Base-by-base conservation (phyloP, 2,888 invertebrate genomes). In the Nomada fucata region DNA sequence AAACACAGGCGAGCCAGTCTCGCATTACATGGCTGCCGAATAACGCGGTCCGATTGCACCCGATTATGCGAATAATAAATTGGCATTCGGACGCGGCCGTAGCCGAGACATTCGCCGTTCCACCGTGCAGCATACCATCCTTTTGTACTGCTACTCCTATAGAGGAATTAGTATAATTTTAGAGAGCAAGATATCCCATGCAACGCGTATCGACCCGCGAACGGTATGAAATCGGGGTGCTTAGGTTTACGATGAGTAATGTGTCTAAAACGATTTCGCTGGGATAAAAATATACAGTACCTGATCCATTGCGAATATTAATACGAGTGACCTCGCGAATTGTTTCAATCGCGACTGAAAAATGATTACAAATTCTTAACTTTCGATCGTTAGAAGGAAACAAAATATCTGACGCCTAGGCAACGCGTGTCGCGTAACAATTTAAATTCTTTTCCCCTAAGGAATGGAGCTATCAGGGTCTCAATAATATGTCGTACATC, bases 11-110 rank as follows among this genome's bases (percentile, higher is more conserved):
- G 86, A 86, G 78, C 84, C 82, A 86, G 87, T 86, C 86, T 88
- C 89, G 89, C 88, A 89, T 90, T 91, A 91, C 91, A 90, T 76
- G 87, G 86, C 82, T 84, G 81, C 80, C 89, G 90, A 91, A 90
- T 91, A 92, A 91, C 90, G 89, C 86, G 83, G 64, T 72, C 89
- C 92, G 92, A 92, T 92, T 91, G 90, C 90, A 85, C 82, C 81
- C 91, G 91, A 93, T 93, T 92, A 92, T 92, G 91, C 89, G 88
- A 90, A 90, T 90, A 90, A 92, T 92, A 91, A 91, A 92, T 92
- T 91, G 91, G 88, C 85, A 86, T 84, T 84, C 79, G 84, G 83
- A 87, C 78, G 86, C 85, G 79, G 79, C 76, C 76, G 65, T 72
- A 79, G 79, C 70, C 84, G 86, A 84, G 87, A 89, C 85, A 87